These are phyloP conservation scores for Melanotaenia duboulayi DNA, from an alignment of 2,113 vertebrate genomes.

Conservation along the genomic window DNA sequence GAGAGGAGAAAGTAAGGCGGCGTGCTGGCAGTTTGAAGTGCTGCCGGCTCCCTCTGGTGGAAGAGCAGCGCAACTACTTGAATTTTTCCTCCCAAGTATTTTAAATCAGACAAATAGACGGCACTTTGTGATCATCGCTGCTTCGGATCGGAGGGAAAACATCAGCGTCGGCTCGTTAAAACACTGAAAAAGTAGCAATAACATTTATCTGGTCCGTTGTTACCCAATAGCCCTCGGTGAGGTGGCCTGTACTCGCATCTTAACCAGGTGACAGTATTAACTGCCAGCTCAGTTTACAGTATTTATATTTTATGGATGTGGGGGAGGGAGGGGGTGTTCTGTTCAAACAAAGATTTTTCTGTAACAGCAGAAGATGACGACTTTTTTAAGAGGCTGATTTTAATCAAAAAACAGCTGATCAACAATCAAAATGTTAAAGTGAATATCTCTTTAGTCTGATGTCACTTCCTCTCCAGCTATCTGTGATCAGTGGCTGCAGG, in stretches of 20 bases:
- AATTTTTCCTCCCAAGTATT: conserved; percentile 61
- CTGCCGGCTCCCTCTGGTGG: conserved; percentile 76
- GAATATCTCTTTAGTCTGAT: conserved; percentile 14
- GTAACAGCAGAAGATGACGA: neutral
- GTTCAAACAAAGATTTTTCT: conserved; percentile 17
- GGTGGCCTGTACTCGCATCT: conserved; percentile 28
- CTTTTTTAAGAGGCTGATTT: conserved; percentile 17
- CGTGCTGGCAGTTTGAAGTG: conserved; percentile 30
- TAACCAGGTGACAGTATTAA: conserved; percentile 68
- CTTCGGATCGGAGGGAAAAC: conserved; percentile 31
- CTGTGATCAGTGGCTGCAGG: conserved; percentile 59
- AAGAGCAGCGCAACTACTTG: conserved; percentile 71
- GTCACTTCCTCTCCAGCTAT: conserved; percentile 38
- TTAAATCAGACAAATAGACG: conserved; percentile 40
- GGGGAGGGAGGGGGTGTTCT: neutral
- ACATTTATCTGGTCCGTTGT: conserved; percentile 52
- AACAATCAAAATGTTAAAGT: conserved; percentile 3
- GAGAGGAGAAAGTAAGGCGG: neutral
- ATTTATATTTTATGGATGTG: conserved; percentile 50
- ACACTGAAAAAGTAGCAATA: conserved; percentile 69
- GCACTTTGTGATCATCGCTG: conserved; percentile 71
- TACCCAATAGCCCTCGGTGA: conserved; percentile 21
- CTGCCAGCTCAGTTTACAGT: conserved; percentile 73
- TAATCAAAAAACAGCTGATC: conserved; percentile 17
- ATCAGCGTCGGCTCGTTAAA: conserved; percentile 38